Evolutionary conservation across 2,113 vertebrate species (phyloP), one percentile per base, ranked within the genome.

Genomic region (Poeciliopsis retropinna): DNA sequence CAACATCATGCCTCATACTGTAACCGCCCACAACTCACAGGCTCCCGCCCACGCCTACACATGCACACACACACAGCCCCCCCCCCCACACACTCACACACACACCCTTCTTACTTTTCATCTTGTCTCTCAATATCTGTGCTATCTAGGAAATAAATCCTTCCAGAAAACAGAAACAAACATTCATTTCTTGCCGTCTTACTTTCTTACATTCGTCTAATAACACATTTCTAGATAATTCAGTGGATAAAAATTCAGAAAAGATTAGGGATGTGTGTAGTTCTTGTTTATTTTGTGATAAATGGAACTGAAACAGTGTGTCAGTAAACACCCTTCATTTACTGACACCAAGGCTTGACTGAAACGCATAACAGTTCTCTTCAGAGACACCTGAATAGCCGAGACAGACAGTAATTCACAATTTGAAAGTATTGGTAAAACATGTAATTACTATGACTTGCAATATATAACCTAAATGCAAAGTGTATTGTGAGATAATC

Each of bases 1-100:
- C 85, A 88, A 78, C 86, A 90, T 89, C 86, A 82, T 81, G 78
- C 83, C 67, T 76, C 83, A 85, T 87, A 89, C 89, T 88, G 87
- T 87, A 87, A 78, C 70, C 68, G 70, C 44, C 73, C 65, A 65
- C 22, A 25, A 62, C 47, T 67, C 68, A 60, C 78, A 67, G 62
- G 57, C 66, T 67, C 54, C 29, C 64, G 67, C 75, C 67, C 34
- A 65, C 54, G 60, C 73, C 60, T n/a, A 60, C 25, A 60, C 54
- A 60, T 27, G 30, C 39, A 67, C 41, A 30, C 67, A 31, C 30
- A 31, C 30, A 31, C 30, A 4, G n/a, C n/a, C n/a, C 54, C 60
- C 68, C 28, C 25, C 60, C 54, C 32, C 44, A 31, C 72, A 57
- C 72, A 22, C 51, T 30, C 83, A 12, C 70, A 31, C 41, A 31